Base-by-base conservation (phyloP, 2,888 invertebrate species). In the Halictus ligatus region DNA sequence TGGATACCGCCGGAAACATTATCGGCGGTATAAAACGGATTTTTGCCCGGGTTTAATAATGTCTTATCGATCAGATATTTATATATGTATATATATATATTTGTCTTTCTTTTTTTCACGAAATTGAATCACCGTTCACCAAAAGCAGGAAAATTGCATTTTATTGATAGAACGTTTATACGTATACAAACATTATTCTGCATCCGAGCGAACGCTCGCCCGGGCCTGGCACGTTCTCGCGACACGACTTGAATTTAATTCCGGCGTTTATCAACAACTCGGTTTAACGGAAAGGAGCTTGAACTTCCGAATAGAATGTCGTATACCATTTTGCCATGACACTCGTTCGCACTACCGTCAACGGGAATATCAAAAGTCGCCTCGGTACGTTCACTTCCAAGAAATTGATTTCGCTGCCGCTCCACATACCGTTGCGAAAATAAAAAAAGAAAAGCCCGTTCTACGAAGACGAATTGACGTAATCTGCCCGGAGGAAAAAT, bases 111-210 rank as follows among this genome's bases (percentile, higher is more conserved):
- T n/a, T 58, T 25, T 64, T 71, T 80, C 74, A 76, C 78, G 40
- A 71, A 77, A 86, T 82, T 85, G 84, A 88, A 86, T 64, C 76
- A 15, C 64, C 72, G 79, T 83, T 80, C 80, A 75, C 80, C 76
- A 75, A 74, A 78, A 73, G 76, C 86, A 72, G 83, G 88, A 91
- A 91, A 88, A 90, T 90, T 89, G 88, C 88, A 40, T 84, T 91
- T 91, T 88, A 87, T 89, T 88, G 88, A 81, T 91, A 89, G 91
- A 86, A 48, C 48, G 64, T 29, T 18, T 69, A 69, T 40, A 40
- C 29, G 21, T 83, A 85, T 54, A 75, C 76, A 76, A 58, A 82
- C 67, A 71, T 40, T 64, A 72, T 72, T 75, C 35, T 78, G 75
- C 29, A 43, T 69, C 40, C 35, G 21, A 40, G 21, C 40, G 6